Percentiles rank a stretch among this genome's conserved stretches.
Conservation (phyloP, 1,140 invertebrate genomes). For the Euwallacea fornicatus region DNA sequence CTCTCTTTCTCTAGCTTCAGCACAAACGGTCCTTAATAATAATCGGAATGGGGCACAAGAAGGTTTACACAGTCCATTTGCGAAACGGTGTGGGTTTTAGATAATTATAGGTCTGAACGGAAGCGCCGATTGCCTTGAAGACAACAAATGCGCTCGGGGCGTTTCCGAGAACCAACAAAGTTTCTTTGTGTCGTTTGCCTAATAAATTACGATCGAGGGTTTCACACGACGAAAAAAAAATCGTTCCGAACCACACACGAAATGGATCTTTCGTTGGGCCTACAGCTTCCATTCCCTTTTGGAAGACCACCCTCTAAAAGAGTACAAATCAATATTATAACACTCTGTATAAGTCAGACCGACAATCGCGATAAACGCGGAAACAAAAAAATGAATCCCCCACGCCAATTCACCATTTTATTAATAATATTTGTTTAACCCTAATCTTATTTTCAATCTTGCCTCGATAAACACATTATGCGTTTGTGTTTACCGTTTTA, state of each 20-base stretch:
- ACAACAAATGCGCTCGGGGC: slow-evolving; percentile 28
- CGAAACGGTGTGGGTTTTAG: slow-evolving; percentile 45
- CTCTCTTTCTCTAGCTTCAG: neutral
- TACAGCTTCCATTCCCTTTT: too few species aligned
- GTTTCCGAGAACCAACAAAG: slow-evolving; percentile 48
- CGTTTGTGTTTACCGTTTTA: too few species aligned
- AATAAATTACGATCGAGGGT: slow-evolving; percentile 45
- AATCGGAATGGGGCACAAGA: neutral
- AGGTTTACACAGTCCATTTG: slow-evolving; percentile 16
- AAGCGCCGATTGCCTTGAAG: slow-evolving; percentile 42
- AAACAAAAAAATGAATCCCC: too few species aligned
- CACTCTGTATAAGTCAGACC: too few species aligned
- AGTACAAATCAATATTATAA: too few species aligned
- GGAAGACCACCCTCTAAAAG: too few species aligned
- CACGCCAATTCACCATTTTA: too few species aligned
- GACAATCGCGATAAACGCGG: too few species aligned
- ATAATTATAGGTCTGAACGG: slow-evolving; percentile 50
- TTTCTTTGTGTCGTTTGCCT: slow-evolving; percentile 47
- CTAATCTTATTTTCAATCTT: too few species aligned
- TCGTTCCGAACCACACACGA: slow-evolving; percentile 25
- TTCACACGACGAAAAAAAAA: slow-evolving; percentile 15
- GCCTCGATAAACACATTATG: too few species aligned
- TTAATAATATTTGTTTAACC: too few species aligned
- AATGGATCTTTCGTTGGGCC: neutral
- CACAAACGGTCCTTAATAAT: neutral